Conservation (phyloP, 2,797 vertebrate species). For the Eremophila alpestris region DNA sequence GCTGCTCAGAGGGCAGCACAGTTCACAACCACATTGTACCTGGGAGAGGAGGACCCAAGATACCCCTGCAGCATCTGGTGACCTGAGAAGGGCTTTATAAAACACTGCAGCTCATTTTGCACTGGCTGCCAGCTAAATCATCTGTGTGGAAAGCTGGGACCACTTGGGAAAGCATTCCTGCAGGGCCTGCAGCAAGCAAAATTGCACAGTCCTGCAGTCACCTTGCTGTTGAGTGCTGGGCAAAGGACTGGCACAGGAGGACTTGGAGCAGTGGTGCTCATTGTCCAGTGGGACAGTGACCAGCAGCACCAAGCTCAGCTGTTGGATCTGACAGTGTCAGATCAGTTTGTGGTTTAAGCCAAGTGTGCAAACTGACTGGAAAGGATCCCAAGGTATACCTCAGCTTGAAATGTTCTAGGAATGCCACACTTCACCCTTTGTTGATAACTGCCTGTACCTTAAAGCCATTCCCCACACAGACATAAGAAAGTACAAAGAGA, state of each 20-base stretch:
- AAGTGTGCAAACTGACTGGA: not conserved
- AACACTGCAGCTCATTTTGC: not conserved
- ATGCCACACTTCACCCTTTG: not conserved
- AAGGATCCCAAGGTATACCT: not conserved
- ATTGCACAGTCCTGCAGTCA: not conserved
- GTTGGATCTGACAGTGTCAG: not conserved
- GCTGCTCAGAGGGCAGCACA: not conserved
- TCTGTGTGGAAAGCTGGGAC: not conserved
- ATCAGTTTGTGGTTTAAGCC: not conserved
- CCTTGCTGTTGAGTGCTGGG: not conserved
- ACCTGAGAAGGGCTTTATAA: not conserved
- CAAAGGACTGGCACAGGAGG: not conserved
- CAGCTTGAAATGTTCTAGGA: not conserved
- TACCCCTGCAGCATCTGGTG: not conserved
- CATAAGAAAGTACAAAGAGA: not conserved
- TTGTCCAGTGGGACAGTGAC: not conserved
- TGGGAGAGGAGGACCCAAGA: not conserved
- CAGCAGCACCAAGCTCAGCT: not conserved
- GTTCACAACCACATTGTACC: not conserved
- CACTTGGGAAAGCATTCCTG: not conserved
- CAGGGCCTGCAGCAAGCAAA: not conserved
- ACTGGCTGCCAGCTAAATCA: not conserved
- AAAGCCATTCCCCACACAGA: not conserved
- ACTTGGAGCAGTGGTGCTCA: fast-evolving
- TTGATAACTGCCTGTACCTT: not conserved